Evolutionary conservation across 1,140 invertebrate genomes (phyloP), one percentile per base, ranked within the genome.

Genomic region (Caenorhabditis tropicalis): DNA sequence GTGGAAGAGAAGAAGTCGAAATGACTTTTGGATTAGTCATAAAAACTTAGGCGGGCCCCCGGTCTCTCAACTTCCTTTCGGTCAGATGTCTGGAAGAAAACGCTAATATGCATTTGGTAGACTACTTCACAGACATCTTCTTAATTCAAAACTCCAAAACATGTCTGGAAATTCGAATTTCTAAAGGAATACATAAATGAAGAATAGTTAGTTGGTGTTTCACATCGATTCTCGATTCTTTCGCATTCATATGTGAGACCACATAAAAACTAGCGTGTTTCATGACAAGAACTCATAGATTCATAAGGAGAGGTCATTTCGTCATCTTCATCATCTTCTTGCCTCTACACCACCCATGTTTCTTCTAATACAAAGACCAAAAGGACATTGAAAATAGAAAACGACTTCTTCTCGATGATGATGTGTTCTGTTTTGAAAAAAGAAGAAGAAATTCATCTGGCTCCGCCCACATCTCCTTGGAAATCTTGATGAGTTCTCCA

Each of bases 231-330:
- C 65, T 74, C 36, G 31, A 36, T 36, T 65, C 10, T n/a, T 24
- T n/a, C n/a, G n/a, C 65, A 74, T 74, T 7, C 65, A 74, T 74
- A 74, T 74, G 19, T 27, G 65, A 74, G 36, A 74, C 33, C 58
- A n/a, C 58, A 33, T 36, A 43, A 74, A 74, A 74, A 43, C 43
- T 74, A 36, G 65, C 65, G 36, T 74, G 65, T 19, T 74, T 74
- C 65, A 74, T 74, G 65, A 43, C 65, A 74, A 74, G 36, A 74
- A 74, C 36, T 74, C n/a, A 74, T 74, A 74, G 33, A 74, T 74
- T 43, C 36, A 74, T 74, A 74, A 74, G 65, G 65, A 74, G 65
- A 74, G 36, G 65, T 74, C 65, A n/a, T 43, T 74, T 74, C 65
- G 65, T 43, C 65, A 74, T 74, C 65, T 74, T 74, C 65, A 74